A percentile compares a stretch with the other conserved stretches of the same genome.
Conservation (phyloP, 1,140 invertebrate species). For the Drosophila gunungcola region DNA sequence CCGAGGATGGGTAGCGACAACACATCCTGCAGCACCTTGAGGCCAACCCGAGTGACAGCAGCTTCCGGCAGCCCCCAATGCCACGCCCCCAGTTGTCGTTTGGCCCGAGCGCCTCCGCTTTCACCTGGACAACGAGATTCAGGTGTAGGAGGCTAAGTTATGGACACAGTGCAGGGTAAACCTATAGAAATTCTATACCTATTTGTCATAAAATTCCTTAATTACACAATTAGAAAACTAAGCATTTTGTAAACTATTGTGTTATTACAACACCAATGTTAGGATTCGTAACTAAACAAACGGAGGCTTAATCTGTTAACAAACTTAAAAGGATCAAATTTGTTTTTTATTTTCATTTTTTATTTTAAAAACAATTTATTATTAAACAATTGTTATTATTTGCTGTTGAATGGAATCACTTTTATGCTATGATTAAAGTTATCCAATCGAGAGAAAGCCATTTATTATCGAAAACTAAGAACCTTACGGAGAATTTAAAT, state of each 20-base stretch:
- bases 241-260: background rate
- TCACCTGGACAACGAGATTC: slow-evolving; percentile 1
- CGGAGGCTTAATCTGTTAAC: too few species aligned
- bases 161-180: background rate
- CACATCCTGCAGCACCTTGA: slow-evolving; percentile 58
- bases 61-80: slow-evolving; percentile 39
- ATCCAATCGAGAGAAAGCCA: too few species aligned
- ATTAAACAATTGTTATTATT: too few species aligned
- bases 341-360: too few species aligned
- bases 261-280: too few species aligned
- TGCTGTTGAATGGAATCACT: too few species aligned
- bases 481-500: background rate
- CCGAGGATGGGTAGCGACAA: slow-evolving; percentile 46
- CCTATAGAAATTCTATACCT: background rate
- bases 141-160: slow-evolving; percentile 23
- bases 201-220: background rate
- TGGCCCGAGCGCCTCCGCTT: slow-evolving; percentile 1
- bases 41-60: slow-evolving; percentile 52
- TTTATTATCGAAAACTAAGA: too few species aligned
- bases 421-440: too few species aligned
- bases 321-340: too few species aligned
- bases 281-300: too few species aligned
- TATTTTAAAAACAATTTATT: too few species aligned
- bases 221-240: too few species aligned
- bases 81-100: slow-evolving; percentile 17